A percentile compares a stretch with the other conserved stretches of the same genome.
Conservation (phyloP, 1,140 invertebrate genomes). For the Drosophila virilis region DNA sequence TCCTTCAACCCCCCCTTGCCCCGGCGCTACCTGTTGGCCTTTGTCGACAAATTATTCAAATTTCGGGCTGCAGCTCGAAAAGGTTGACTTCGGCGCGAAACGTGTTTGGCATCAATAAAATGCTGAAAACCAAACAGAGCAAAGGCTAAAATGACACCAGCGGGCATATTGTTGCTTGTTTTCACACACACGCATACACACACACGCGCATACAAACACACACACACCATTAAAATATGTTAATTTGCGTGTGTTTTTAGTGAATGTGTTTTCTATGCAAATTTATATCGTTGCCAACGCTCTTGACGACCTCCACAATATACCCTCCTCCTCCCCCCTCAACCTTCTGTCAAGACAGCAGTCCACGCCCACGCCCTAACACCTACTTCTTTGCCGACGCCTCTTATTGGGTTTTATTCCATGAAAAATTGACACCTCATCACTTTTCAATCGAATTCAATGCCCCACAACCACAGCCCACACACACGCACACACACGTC, state of each 20-base stretch:
- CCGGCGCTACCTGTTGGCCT: slow-evolving; percentile 29
- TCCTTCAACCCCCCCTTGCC: neutral
- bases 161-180: slow-evolving; percentile 62
- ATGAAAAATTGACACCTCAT: slow-evolving; percentile 74
- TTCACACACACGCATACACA: slow-evolving; percentile 16
- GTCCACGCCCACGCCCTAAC: too few species aligned
- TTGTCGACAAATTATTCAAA: slow-evolving; percentile 63
- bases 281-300: slow-evolving; percentile 40
- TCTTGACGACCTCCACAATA: slow-evolving; percentile 1
- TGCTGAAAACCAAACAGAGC: slow-evolving; percentile 56
- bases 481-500: neutral
- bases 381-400: neutral
- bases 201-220: neutral
- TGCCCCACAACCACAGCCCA: neutral
- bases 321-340: neutral
- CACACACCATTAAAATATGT: slow-evolving; percentile 59
- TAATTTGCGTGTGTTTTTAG: slow-evolving; percentile 59
- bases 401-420: slow-evolving; percentile 44
- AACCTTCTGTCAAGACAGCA: neutral
- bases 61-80: slow-evolving; percentile 42
- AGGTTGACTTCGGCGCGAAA: slow-evolving; percentile 61
- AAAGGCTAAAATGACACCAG: slow-evolving; percentile 71
- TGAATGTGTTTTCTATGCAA: slow-evolving; percentile 68
- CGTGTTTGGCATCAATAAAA: slow-evolving; percentile 70
- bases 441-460: slow-evolving; percentile 65